phyloP scores from a whole-genome alignment of 2,797 vertebrate species.

The Pachyuromys duprasi region DNA sequence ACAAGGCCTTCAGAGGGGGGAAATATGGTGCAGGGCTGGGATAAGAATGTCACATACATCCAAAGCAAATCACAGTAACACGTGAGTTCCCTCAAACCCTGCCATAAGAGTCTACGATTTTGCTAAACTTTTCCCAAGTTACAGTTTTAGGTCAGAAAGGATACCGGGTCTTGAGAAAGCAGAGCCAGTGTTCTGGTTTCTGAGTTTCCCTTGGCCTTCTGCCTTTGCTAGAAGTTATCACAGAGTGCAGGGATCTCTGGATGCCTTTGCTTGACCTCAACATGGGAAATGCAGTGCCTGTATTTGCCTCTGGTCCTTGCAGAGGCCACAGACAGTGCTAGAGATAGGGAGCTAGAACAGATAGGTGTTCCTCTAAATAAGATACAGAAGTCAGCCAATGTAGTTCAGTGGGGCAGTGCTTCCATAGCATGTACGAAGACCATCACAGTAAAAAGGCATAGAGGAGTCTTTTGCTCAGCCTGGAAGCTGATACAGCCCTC shows the following conservation, averaged over 20 bases:
- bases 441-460: neutral
- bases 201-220: neutral
- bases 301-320: neutral
- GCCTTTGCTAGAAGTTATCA: neutral
- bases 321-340: neutral
- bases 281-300: neutral
- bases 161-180: neutral
- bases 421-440: neutral
- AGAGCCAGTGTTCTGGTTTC: neutral
- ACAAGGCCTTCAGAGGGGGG: neutral
- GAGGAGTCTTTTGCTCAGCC: neutral
- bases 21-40: neutral
- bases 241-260: neutral
- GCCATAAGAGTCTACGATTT: neutral
- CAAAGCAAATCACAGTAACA: neutral
- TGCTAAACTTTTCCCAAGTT: neutral
- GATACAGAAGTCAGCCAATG: neutral
- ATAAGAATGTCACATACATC: neutral
- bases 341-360: neutral
- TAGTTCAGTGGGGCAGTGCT: neutral
- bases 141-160: neutral
- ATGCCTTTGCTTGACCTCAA: neutral
- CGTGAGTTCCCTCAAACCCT: neutral
- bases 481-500: constrained; percentile 21
- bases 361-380: neutral